Percentiles rank a stretch among this genome's conserved stretches.
These are phyloP conservation scores for Drymodes brunneopygia DNA, from an alignment of 2,113 vertebrate species.

Conservation along the genomic window DNA sequence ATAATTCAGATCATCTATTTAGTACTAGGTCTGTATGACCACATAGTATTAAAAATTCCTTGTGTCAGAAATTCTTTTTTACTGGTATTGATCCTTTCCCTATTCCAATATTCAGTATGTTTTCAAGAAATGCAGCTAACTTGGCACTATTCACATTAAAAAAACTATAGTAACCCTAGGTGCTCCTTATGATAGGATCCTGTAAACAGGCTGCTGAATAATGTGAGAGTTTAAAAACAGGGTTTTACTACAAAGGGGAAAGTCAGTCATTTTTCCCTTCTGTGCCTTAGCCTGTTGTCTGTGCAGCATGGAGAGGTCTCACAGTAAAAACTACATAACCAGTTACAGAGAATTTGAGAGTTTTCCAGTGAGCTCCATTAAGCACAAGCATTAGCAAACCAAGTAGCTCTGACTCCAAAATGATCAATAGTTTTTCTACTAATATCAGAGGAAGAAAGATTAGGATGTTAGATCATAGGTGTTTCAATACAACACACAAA, in stretches of 20 bases:
- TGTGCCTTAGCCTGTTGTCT: background rate
- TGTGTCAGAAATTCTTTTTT: background rate
- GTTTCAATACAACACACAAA: background rate
- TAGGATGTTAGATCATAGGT: background rate
- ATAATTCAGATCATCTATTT: background rate
- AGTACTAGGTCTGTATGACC: background rate
- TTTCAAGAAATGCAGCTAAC: background rate
- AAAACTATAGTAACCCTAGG: background rate
- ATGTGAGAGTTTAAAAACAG: background rate
- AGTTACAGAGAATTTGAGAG: background rate
- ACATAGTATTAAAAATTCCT: background rate
- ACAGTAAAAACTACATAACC: background rate
- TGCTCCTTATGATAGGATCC: background rate
- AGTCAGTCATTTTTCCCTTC: background rate
- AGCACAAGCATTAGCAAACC: background rate
- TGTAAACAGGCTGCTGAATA: background rate
- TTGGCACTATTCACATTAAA: background rate
- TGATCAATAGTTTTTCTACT: background rate
- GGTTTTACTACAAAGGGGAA: background rate
- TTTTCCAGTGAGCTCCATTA: background rate
- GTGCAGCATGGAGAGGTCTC: background rate
- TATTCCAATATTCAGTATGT: background rate
- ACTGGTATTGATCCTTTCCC: background rate
- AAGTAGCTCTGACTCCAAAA: background rate
- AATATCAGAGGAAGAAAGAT: background rate